Conservation (phyloP, 2,888 invertebrate species). For the Chironomus tentans region DNA sequence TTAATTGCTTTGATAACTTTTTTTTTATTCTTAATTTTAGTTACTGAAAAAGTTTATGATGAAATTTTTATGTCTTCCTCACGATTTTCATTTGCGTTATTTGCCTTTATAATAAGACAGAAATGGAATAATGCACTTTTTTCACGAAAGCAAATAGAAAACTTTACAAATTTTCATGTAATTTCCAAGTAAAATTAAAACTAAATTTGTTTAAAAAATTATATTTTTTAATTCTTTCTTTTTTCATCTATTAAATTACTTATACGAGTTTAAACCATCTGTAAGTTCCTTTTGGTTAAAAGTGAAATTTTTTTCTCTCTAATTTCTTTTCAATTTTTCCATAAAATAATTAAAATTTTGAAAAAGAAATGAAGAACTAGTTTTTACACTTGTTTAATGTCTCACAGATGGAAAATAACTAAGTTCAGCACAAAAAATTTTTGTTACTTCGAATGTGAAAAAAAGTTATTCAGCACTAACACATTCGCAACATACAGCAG, state of each 20-base stretch:
- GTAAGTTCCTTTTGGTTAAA: not conserved
- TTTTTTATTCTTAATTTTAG: not conserved
- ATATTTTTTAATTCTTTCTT: not conserved
- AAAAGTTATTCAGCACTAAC: not conserved
- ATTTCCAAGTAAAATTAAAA: not conserved
- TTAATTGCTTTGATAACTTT: not conserved
- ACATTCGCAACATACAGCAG: too few relatives aligned
- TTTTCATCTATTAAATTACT: not conserved
- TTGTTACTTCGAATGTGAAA: too few relatives aligned
- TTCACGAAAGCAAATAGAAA: not conserved
- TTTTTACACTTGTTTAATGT: not conserved
- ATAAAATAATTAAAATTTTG: not conserved
- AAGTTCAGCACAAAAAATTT: too few relatives aligned
- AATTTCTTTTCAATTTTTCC: not conserved
- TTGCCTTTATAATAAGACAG: not conserved
- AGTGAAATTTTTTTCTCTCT: not conserved
- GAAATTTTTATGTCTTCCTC: too few relatives aligned
- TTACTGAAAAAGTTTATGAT: not conserved
- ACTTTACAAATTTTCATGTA: not conserved
- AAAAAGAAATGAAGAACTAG: not conserved
- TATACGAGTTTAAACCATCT: not conserved
- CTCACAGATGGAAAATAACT: not conserved
- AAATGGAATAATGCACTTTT: not conserved
- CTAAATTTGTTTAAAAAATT: not conserved
- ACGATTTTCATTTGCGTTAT: too few relatives aligned